A percentile compares a stretch with the other conserved stretches of the same genome.
These are phyloP conservation scores for Chironomus riparius DNA, from an alignment of 2,888 invertebrate species.

Conservation along the genomic window DNA sequence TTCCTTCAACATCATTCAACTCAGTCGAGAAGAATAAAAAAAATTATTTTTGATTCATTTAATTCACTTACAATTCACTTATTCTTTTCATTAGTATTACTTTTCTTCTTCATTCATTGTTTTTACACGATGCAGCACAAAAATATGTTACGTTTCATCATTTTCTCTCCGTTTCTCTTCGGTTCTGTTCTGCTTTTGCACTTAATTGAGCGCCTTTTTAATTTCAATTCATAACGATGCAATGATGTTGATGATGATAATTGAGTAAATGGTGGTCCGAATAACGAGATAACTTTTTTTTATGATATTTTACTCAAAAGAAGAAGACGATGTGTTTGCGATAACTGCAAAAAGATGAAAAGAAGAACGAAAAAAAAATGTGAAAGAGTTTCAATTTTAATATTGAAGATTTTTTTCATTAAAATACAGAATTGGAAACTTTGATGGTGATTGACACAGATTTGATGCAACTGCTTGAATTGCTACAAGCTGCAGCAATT, in stretches of 20 bases:
- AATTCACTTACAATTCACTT: slow-evolving; percentile 15
- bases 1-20: neutral
- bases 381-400: too few species aligned
- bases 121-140: neutral
- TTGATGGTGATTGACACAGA: too few species aligned
- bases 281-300: neutral
- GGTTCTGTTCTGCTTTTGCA: neutral
- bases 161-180: neutral
- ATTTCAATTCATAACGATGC: slow-evolving; percentile 11
- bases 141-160: neutral
- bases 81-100: neutral
- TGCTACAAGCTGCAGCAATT: too few species aligned
- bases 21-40: neutral
- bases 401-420: neutral
- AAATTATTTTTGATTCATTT: neutral
- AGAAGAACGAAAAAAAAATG: neutral
- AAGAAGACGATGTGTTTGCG: neutral
- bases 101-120: neutral
- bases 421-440: neutral
- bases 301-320: neutral
- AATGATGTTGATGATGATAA: neutral
- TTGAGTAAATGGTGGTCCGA: slow-evolving; percentile 1
- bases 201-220: slow-evolving; percentile 20
- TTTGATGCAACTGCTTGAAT: too few species aligned
- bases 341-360: neutral